Evolutionary conservation across 1,140 invertebrate species (phyloP).

Genomic region (Cepaea nemoralis): DNA sequence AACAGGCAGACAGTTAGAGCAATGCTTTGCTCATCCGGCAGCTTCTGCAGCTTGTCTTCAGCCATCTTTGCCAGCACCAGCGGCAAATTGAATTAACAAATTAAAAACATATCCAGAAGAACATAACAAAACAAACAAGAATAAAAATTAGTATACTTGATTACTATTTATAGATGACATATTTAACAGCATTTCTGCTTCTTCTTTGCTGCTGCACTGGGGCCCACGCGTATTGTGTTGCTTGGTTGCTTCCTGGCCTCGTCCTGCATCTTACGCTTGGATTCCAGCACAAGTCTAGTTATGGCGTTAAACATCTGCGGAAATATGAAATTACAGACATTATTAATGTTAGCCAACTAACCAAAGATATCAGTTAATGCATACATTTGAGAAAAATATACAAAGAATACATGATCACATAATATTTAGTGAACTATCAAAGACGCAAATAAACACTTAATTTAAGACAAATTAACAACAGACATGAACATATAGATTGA

Average conservation of each 20-base stretch:
- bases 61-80: not conserved
- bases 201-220: constrained; percentile 39
- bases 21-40: too few relatives aligned
- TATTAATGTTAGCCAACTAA: too few relatives aligned
- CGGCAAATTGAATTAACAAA: not conserved
- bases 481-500: too few relatives aligned
- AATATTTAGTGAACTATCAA: too few relatives aligned
- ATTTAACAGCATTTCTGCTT: constrained; percentile 49
- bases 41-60: too few relatives aligned
- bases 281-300: constrained; percentile 79
- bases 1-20: too few relatives aligned
- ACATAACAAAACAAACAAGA: constrained; percentile 38
- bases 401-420: too few relatives aligned
- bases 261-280: constrained; percentile 77
- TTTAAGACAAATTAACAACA: too few relatives aligned
- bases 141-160: constrained; percentile 5
- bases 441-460: too few relatives aligned
- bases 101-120: constrained; percentile 22
- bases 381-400: too few relatives aligned
- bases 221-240: constrained; percentile 56
- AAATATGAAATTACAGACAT: not conserved
- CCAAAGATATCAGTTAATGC: too few relatives aligned
- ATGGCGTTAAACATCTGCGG: constrained; percentile 83
- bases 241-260: constrained; percentile 69
- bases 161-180: not conserved